These are phyloP conservation scores for Lacerta bilineata DNA, from an alignment of 2,797 vertebrate species.

Conservation along the genomic window DNA sequence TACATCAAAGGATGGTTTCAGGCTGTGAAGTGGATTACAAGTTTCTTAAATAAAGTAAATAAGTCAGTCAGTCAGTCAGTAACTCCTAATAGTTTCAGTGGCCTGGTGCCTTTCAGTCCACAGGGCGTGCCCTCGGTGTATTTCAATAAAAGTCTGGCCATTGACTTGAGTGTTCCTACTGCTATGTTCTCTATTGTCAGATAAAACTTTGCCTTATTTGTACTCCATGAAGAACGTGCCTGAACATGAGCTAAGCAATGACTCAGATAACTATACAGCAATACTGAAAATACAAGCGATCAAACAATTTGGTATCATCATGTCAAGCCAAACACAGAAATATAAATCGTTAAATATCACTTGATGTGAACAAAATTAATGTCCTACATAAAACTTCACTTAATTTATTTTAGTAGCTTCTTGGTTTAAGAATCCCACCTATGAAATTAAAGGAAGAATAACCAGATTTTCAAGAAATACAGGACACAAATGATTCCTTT, in stretches of 20 bases:
- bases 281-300: conserved; percentile 68
- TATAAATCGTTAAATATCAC: conserved; percentile 62
- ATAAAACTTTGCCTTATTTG: conserved; percentile 20
- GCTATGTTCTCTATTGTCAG: conserved; percentile 28
- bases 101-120: not conserved
- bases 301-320: conserved; percentile 68
- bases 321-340: conserved; percentile 65
- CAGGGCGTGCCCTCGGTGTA: not conserved
- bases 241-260: conserved; percentile 30
- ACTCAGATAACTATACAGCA: conserved; percentile 46
- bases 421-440: conserved; percentile 60
- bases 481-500: not conserved
- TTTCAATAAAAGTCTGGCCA: not conserved
- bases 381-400: conserved; percentile 46
- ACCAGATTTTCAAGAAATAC: not conserved
- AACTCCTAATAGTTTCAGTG: conserved; percentile 47
- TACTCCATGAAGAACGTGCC: not conserved
- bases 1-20: too few species aligned
- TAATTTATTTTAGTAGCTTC: conserved; percentile 63
- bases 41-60: too few species aligned
- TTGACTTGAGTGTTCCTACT: not conserved
- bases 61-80: too few species aligned
- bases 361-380: conserved; percentile 59
- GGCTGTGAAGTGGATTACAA: too few species aligned
- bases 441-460: conserved; percentile 46